Base-by-base conservation (phyloP, 2,797 vertebrate genomes). In the Characodon lateralis region DNA sequence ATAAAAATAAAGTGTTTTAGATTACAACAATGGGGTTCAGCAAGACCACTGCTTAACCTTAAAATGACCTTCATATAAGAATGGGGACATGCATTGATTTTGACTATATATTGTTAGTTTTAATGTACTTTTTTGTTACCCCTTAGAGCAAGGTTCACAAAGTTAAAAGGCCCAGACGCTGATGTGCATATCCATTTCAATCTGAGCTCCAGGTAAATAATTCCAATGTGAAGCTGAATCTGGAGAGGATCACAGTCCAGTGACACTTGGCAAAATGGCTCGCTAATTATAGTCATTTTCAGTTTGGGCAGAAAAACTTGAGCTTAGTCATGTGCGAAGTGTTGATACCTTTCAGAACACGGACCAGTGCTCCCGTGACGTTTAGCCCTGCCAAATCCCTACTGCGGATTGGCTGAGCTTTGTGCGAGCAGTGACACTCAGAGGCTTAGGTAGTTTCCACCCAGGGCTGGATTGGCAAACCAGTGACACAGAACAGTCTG, bases 251-350 rank as follows among this genome's bases (percentile, higher is more conserved):
- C 87, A 84, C 73, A 85, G 86, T 82, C 89, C 86, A 78, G 89
- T 86, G 89, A 91, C 91, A 85, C 89, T 91, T 89, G 90, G 88
- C 91, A 93, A 91, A 93, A 89, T 85, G 88, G 85, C 88, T 85
- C 76, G 71, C 91, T 94, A 94, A 94, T 95, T 94, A 94, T 90
- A 91, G 89, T 93, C 91, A 89, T 94, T 94, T 93, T 94, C 87
- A 90, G 92, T 95, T 92, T 92, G 85, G 90, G 88, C 87, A 85
- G 85, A 91, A 92, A 86, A 73, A 75, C 83, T 88, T 84, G 82
- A 84, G 90, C 81, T 90, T 90, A 90, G 91, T 92, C 91, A 88
- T 91, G 89, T 94, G 91, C 76, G 56, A 91, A 92, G 89, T 78
- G 86, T 89, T 91, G 94, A 93, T 95, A 92, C 88, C 89, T 91